phyloP scores from a whole-genome alignment of 2,888 invertebrate species.

The Cephonodes hylas region DNA sequence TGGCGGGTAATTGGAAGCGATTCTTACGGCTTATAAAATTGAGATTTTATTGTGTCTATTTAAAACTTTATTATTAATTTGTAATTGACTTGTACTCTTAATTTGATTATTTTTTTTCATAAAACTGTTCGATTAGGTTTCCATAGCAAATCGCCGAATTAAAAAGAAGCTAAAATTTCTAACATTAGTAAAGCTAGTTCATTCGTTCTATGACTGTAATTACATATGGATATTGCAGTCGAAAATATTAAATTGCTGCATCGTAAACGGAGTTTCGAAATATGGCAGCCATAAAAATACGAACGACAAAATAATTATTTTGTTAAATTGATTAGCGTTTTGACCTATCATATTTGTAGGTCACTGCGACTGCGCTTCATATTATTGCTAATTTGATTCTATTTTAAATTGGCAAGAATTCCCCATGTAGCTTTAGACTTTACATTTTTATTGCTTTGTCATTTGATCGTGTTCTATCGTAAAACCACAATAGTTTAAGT shows the following conservation, averaged over 20 bases:
- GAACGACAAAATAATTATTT: slow-evolving; percentile 34
- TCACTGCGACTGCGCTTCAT: neutral
- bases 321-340: neutral
- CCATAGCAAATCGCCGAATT: neutral
- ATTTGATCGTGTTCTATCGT: neutral
- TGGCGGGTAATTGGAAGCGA: slow-evolving; percentile 16
- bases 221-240: neutral
- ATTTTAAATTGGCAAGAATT: neutral
- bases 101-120: neutral
- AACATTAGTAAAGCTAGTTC: neutral
- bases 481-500: neutral
- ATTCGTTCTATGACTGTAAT: neutral
- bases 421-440: neutral
- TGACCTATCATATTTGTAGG: neutral
- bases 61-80: neutral
- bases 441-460: neutral
- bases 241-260: slow-evolving; percentile 19
- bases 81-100: neutral
- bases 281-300: slow-evolving; percentile 45
- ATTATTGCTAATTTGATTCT: neutral
- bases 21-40: slow-evolving; percentile 18
- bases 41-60: slow-evolving; percentile 21
- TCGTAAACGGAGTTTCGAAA: slow-evolving; percentile 33
- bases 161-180: neutral
- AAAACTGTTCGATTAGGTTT: neutral